Conservation (phyloP, 2,888 invertebrate genomes). For the Drosophila hawaiiensis region DNA sequence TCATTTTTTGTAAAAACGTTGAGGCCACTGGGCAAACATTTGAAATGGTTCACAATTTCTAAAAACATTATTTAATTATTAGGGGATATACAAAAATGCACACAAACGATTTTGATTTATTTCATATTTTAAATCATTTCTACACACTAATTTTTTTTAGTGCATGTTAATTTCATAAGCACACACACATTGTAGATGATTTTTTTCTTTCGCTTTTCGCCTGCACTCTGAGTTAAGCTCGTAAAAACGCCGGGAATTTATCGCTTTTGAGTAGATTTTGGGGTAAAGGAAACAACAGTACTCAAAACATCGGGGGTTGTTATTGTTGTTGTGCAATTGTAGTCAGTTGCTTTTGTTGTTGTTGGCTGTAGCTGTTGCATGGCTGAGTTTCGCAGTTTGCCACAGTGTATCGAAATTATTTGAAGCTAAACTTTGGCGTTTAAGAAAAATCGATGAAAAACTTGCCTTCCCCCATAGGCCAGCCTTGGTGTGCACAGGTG, state of each 20-base stretch:
- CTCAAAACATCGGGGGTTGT: conserved; percentile 40
- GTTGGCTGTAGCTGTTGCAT: conserved; percentile 59
- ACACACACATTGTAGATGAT: conserved; percentile 36
- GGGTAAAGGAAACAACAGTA: conserved; percentile 27
- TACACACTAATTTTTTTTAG: not conserved
- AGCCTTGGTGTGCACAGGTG: conserved; percentile 61
- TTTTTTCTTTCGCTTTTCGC: conserved; percentile 34
- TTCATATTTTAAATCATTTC: not conserved
- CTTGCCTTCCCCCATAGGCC: conserved; percentile 2
- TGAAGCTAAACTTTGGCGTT: conserved; percentile 55
- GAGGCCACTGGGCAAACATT: not conserved
- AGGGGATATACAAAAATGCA: not conserved
- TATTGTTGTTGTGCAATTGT: conserved; percentile 57
- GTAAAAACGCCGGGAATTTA: conserved; percentile 78
- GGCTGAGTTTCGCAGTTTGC: conserved; percentile 56
- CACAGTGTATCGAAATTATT: conserved; percentile 32
- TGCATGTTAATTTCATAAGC: conserved; percentile 31
- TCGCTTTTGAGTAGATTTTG: conserved; percentile 73
- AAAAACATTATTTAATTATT: not conserved
- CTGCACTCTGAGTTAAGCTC: conserved; percentile 64
- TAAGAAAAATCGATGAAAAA: conserved; percentile 72
- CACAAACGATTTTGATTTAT: not conserved
- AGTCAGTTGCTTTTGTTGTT: conserved; percentile 34
- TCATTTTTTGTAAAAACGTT: no score
- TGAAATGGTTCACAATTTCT: not conserved